phyloP scores from a whole-genome alignment of 2,797 vertebrate species.

The Arctocebus calabarensis region DNA sequence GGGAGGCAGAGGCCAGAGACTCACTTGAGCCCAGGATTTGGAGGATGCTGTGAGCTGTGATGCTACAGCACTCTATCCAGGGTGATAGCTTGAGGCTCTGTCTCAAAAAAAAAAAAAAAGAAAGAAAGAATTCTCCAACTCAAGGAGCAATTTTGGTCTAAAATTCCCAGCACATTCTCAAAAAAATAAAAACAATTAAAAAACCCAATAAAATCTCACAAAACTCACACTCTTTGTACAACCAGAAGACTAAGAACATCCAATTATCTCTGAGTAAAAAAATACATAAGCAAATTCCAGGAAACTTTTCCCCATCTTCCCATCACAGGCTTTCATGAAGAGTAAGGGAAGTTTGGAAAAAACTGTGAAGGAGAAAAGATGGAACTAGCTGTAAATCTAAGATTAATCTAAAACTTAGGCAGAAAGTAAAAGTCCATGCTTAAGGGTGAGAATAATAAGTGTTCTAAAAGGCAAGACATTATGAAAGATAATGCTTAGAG shows the following conservation, averaged over 20 bases:
- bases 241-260: conserved; percentile 30
- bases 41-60: no score
- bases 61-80: no score
- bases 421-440: not conserved
- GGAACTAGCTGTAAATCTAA: not conserved
- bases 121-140: conserved; percentile 23
- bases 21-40: no score
- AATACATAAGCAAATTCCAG: not conserved
- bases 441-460: not conserved
- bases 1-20: no score
- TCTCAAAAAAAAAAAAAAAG: no score
- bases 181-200: not conserved
- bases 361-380: not conserved
- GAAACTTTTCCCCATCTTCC: not conserved
- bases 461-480: not conserved
- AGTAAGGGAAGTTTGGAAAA: not conserved
- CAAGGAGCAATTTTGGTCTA: not conserved
- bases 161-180: not conserved
- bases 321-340: not conserved
- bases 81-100: no score
- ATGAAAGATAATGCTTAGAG: not conserved
- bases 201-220: not conserved
- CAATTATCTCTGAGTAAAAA: conserved; percentile 42
- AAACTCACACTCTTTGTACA: not conserved
- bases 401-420: not conserved